A percentile compares a stretch with the other conserved stretches of the same genome.
These are phyloP conservation scores for Netelia melanura DNA, from an alignment of 2,888 invertebrate species.

Conservation along the genomic window DNA sequence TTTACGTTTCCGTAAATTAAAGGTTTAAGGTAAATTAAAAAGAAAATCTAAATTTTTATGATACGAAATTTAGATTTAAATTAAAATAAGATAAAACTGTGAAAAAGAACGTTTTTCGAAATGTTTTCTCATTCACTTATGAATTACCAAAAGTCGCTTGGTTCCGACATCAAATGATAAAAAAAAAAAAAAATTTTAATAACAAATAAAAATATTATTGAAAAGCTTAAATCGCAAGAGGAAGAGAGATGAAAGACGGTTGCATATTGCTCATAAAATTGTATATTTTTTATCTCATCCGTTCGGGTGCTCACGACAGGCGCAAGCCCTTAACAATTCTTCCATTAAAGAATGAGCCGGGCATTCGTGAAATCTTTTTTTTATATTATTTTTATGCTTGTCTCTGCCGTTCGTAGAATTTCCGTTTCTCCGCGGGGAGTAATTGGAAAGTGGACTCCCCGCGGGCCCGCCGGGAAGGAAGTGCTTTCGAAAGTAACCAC, in stretches of 20 bases:
- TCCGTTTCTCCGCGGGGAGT: conserved; percentile 44
- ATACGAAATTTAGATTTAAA: too few species aligned
- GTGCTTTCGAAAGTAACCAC: conserved; percentile 52
- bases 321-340: conserved; percentile 12
- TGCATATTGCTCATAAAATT: not conserved
- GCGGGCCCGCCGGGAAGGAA: conserved; percentile 36
- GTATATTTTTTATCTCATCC: not conserved
- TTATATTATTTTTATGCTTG: conserved; percentile 27
- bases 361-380: not conserved
- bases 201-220: not conserved
- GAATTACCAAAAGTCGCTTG: too few species aligned
- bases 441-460: conserved; percentile 37
- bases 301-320: not conserved
- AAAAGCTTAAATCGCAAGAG: not conserved
- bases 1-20: too few species aligned
- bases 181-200: too few species aligned
- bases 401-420: conserved; percentile 36
- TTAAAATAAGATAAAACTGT: too few species aligned
- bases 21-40: too few species aligned
- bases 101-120: too few species aligned
- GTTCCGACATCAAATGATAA: too few species aligned
- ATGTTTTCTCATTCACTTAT: too few species aligned
- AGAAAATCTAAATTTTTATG: too few species aligned
- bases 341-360: conserved; percentile 19
- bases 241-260: not conserved